Evolutionary conservation across 2,888 invertebrate species (phyloP).

Genomic region (Ectobius pallidus): DNA sequence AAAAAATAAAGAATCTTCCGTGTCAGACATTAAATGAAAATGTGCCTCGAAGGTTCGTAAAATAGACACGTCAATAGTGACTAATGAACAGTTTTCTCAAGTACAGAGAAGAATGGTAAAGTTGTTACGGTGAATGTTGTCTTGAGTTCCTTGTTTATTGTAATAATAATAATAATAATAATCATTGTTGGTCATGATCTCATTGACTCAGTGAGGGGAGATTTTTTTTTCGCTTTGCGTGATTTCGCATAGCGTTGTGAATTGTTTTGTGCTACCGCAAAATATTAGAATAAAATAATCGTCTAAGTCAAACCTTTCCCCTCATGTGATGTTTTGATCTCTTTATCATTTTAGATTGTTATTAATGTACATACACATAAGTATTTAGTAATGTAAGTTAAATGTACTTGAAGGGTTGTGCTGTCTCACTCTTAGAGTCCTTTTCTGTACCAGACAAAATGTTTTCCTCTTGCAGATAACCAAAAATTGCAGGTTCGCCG

Average conservation of each 20-base stretch:
- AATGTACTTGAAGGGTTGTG: slow-evolving; percentile 7
- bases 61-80: not conserved
- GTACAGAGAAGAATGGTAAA: not conserved
- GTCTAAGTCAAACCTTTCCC: not conserved
- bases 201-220: not conserved
- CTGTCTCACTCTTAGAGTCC: not conserved
- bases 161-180: too few species aligned
- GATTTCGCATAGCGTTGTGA: slow-evolving; percentile 5
- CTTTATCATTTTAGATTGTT: slow-evolving; percentile 15
- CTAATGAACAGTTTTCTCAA: not conserved
- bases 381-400: slow-evolving; percentile 4
- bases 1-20: too few species aligned
- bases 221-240: not conserved
- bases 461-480: too few species aligned
- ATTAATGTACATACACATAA: slow-evolving; percentile 17
- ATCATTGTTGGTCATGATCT: slow-evolving; percentile 12
- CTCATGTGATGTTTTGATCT: slow-evolving; percentile 17
- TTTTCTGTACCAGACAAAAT: not conserved
- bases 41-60: not conserved
- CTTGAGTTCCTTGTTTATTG: slow-evolving; percentile 25
- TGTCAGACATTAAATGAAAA: not conserved
- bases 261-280: slow-evolving; percentile 17
- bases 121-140: slow-evolving; percentile 23
- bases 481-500: too few species aligned
- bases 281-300: not conserved